These are phyloP conservation scores for Drosophila pseudotakahashii DNA, from an alignment of 2,888 invertebrate genomes.

Conservation along the genomic window DNA sequence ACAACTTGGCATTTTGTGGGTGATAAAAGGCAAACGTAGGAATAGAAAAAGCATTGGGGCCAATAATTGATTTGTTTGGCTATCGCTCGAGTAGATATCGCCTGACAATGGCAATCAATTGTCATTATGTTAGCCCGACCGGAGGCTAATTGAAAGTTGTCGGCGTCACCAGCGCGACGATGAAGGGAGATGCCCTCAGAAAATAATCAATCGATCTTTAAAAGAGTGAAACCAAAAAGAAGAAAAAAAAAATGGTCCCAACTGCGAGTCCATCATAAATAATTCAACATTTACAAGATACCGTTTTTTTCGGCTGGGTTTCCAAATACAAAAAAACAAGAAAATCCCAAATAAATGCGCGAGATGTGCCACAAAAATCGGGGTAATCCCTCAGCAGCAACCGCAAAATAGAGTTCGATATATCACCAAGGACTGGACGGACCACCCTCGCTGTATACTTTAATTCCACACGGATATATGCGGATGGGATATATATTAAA, in stretches of 20 bases:
- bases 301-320: slow-evolving; percentile 1
- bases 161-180: slow-evolving; percentile 10
- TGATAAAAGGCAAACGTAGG: slow-evolving; percentile 26
- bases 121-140: slow-evolving; percentile 54
- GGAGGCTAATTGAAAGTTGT: slow-evolving; percentile 73
- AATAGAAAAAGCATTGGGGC: slow-evolving; percentile 8
- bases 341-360: slow-evolving; percentile 14
- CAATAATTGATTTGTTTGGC: slow-evolving; percentile 71
- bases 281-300: slow-evolving; percentile 41
- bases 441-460: slow-evolving; percentile 24
- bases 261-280: slow-evolving; percentile 26
- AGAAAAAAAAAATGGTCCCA: slow-evolving; percentile 1
- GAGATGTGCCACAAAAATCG: slow-evolving; percentile 21
- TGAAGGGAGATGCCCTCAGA: slow-evolving; percentile 4
- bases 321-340: background rate
- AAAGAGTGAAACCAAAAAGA: slow-evolving; percentile 43
- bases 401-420: slow-evolving; percentile 14
- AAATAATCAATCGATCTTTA: slow-evolving; percentile 74
- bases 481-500: slow-evolving; percentile 66
- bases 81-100: slow-evolving; percentile 20
- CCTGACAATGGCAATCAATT: slow-evolving; percentile 78
- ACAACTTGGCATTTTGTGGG: slow-evolving; percentile 33
- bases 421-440: slow-evolving; percentile 7
- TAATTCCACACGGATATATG: slow-evolving; percentile 33
- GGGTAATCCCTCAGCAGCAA: slow-evolving; percentile 18